Evolutionary conservation across 2,797 vertebrate species (phyloP).

Genomic region (Ciconia nigra): DNA sequence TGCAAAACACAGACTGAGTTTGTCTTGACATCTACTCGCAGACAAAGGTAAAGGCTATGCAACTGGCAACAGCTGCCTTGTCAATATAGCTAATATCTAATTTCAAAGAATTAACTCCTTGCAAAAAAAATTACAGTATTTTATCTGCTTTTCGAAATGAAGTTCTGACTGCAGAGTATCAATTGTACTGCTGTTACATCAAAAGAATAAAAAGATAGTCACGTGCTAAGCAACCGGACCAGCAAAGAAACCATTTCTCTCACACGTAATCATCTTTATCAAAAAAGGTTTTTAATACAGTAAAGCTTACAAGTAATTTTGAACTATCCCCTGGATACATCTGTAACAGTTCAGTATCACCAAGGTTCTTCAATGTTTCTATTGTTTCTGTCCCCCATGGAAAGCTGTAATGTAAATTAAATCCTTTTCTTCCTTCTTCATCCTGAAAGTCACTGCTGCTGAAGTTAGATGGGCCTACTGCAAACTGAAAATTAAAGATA

Average conservation of each 20-base stretch:
- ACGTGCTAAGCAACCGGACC: not conserved
- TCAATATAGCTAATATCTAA: not conserved
- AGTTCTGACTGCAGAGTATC: not conserved
- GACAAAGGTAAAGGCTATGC: not conserved
- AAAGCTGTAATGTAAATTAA: slow-evolving; percentile 80
- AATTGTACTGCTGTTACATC: not conserved
- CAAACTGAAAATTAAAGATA: slow-evolving; percentile 81
- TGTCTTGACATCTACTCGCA: not conserved
- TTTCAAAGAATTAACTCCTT: not conserved
- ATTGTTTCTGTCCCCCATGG: slow-evolving; percentile 90
- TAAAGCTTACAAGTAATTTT: slow-evolving; percentile 79
- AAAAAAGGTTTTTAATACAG: not conserved
- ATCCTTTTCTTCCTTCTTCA: slow-evolving; percentile 76
- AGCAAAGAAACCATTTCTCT: not conserved
- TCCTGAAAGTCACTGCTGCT: slow-evolving; percentile 79
- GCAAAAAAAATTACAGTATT: not conserved
- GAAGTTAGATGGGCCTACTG: slow-evolving; percentile 87
- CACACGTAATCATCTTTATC: not conserved
- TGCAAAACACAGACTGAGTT: not conserved
- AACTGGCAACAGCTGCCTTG: not conserved
- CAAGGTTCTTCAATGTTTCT: slow-evolving; percentile 85
- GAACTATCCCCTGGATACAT: slow-evolving; percentile 69
- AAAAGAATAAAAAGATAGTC: not conserved
- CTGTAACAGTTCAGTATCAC: slow-evolving; percentile 81
- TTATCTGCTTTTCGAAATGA: not conserved